Evolutionary conservation across 2,888 invertebrate species (phyloP).

Genomic region (Acanthosepion esculentum): DNA sequence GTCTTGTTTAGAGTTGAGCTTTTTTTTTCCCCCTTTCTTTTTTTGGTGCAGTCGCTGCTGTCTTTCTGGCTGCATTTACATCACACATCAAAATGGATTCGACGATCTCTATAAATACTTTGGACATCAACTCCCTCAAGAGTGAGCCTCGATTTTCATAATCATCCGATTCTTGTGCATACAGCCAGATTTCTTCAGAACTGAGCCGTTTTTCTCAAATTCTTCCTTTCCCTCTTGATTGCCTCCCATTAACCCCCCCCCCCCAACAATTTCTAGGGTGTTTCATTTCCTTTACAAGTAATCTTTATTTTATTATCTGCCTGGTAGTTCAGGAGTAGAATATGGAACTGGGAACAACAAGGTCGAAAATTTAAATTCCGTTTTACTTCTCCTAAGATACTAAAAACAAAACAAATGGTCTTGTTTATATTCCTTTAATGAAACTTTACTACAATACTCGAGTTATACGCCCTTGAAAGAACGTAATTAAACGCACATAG

Average conservation of each 20-base stretch:
- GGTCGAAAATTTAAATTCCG: too few species aligned
- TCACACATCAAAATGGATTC: neutral
- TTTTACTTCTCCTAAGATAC: too few species aligned
- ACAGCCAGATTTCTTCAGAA: neutral
- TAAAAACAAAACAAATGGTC: neutral
- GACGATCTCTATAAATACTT: neutral
- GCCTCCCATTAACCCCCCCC: too few species aligned
- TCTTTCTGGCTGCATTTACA: neutral
- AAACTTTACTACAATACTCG: too few species aligned
- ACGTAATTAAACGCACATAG: neutral
- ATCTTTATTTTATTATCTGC: neutral
- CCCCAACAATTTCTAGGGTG: neutral
- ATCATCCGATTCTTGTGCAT: constrained; percentile 1
- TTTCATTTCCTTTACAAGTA: neutral
- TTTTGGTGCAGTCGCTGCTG: neutral
- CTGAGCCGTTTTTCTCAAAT: neutral
- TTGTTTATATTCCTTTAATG: neutral
- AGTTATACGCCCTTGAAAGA: too few species aligned
- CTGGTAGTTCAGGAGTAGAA: neutral
- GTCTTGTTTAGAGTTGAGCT: neutral
- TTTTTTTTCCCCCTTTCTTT: neutral
- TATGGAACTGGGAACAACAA: neutral
- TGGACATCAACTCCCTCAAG: neutral
- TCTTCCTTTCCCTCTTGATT: neutral
- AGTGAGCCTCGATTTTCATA: neutral